Evolutionary conservation across 2,113 vertebrate species (phyloP).

Genomic region (Ammodramus savannarum): DNA sequence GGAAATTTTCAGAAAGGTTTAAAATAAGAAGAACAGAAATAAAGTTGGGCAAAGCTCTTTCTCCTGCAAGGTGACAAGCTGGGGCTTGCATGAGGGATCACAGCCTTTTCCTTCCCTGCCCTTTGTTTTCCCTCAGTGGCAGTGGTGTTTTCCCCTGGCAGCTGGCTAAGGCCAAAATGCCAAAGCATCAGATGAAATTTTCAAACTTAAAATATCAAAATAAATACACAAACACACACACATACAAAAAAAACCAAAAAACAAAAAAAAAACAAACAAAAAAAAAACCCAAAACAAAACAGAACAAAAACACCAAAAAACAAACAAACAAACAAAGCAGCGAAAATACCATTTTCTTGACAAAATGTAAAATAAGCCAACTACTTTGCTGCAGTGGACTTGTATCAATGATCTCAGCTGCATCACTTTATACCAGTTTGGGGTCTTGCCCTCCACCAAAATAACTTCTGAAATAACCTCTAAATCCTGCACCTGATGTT

Average conservation of each 20-base stretch:
- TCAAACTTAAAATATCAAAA: background rate
- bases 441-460: background rate
- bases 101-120: background rate
- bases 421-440: background rate
- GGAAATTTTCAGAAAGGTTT: background rate
- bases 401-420: background rate
- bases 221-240: background rate
- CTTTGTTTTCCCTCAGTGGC: background rate
- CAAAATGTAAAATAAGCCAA: background rate
- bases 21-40: background rate
- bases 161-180: background rate
- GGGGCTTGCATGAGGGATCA: accelerated
- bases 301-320: background rate
- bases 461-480: background rate
- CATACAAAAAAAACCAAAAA: no score
- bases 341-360: background rate
- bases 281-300: background rate
- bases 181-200: background rate
- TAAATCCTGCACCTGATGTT: background rate
- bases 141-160: background rate
- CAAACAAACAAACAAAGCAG: background rate
- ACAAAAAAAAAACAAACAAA: background rate
- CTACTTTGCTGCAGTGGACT: background rate
- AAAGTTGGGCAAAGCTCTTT: background rate
- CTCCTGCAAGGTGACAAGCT: background rate